Conservation (phyloP, 2,797 vertebrate species). For the Threskiornis aethiopicus region DNA sequence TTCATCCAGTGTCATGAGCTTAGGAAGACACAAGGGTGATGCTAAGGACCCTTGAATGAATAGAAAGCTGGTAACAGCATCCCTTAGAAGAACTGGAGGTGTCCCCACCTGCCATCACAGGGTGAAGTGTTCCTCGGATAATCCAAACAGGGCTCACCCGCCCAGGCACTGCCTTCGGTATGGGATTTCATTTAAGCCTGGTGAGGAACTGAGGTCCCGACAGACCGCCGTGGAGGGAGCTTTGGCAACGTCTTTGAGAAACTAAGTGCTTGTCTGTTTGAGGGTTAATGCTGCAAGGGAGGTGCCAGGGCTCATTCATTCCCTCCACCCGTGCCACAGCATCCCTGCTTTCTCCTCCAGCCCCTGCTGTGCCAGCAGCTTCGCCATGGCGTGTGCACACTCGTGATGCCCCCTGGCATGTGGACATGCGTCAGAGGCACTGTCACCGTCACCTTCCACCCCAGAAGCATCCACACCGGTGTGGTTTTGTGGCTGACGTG, state of each 20-base stretch:
- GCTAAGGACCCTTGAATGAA: neutral
- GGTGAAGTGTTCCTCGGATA: neutral
- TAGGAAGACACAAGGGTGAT: neutral
- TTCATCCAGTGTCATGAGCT: neutral
- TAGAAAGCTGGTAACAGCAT: neutral
- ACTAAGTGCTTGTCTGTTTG: no score
- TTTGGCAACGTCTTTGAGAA: neutral
- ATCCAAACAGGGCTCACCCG: no score
- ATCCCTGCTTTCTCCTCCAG: neutral
- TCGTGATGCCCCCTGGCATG: neutral
- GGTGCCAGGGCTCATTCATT: neutral
- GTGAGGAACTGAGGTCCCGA: neutral
- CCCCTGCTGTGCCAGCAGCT: neutral
- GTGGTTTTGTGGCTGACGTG: no score
- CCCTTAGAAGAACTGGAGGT: neutral
- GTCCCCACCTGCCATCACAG: neutral
- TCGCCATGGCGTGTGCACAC: neutral
- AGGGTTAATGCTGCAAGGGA: no score
- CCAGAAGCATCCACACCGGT: neutral
- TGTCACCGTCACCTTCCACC: neutral
- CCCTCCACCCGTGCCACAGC: rapidly evolving
- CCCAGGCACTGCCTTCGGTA: neutral
- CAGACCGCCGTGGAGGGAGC: neutral
- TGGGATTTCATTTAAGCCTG: neutral
- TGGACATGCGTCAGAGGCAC: rapidly evolving